These are phyloP conservation scores for Scartelaos histophorus DNA, from an alignment of 2,113 vertebrate species.

Conservation along the genomic window DNA sequence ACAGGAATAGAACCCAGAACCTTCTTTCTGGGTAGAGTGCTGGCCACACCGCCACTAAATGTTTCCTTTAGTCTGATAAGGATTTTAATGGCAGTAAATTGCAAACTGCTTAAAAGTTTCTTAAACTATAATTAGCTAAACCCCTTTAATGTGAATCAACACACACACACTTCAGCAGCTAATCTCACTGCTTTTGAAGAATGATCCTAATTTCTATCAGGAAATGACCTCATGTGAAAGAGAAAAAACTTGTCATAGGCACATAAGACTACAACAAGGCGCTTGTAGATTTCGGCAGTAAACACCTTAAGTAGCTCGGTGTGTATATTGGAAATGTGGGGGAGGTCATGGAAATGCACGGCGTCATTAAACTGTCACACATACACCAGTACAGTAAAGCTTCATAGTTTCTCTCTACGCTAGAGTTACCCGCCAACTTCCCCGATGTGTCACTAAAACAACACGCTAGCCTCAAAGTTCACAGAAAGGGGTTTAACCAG, in stretches of 20 bases:
- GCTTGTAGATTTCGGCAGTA: conserved; percentile 40
- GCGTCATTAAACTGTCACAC: conserved; percentile 69
- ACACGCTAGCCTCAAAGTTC: conserved; percentile 50
- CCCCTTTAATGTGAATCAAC: no score
- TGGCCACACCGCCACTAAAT: no score
- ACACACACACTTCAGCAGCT: conserved; percentile 14
- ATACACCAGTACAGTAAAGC: conserved; percentile 30
- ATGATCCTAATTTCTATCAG: conserved; percentile 41
- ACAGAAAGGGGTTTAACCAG: conserved; percentile 15
- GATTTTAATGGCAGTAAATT: neutral
- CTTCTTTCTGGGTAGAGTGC: no score
- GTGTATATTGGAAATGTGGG: conserved; percentile 44
- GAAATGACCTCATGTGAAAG: conserved; percentile 51
- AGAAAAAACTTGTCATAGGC: conserved; percentile 25
- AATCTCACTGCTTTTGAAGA: conserved; percentile 39
- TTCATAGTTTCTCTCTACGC: conserved; percentile 32
- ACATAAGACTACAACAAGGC: conserved; percentile 40
- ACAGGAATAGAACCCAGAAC: no score
- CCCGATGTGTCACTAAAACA: conserved; percentile 61
- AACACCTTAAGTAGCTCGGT: conserved; percentile 23
- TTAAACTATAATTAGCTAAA: no score
- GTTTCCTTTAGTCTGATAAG: neutral
- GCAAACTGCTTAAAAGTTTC: no score
- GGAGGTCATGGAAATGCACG: conserved; percentile 62
- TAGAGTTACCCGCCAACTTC: conserved; percentile 44